Base-by-base conservation (phyloP, 1,140 invertebrate genomes). In the Aphelinus certus region DNA sequence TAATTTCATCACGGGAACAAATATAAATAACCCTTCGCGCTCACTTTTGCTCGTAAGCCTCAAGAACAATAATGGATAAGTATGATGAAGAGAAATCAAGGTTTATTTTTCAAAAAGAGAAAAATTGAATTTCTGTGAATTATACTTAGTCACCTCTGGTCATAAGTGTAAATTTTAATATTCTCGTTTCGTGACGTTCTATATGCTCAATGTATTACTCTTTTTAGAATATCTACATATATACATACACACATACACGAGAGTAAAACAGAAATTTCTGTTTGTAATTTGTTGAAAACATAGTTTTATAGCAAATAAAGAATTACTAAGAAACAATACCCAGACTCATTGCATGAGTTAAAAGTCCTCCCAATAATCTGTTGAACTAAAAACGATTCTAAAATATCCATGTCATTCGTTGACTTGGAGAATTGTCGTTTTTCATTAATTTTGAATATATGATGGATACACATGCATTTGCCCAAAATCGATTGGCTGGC, bases 221-320 rank as follows among this genome's bases (percentile, higher is more conserved):
- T 78, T 72, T 77, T 77, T 81, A 76, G 57, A 72, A 78, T 71
- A 26, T 26, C 26, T 73, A 77, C 73, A 76, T 61, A 71, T 71
- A 77, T 77, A 80, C 75, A 75, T 75, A 80, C 66, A 79, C 73
- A 76, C 71, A 26, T 26, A 62, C 55, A 68, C 57, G 62, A 45
- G 62, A 62, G 48, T 9, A 75, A 70, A 58, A 49, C 51, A 10
- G 77, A 26, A 26, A 26, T 78, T 81, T 82, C 79, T 80, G 79
- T 83, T 80, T 82, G 82, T 84, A 82, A 82, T 82, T 83, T 82
- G 82, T 83, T 81, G 80, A 82, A 82, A 81, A 71, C 84, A 82
- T 86, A 87, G 81, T 86, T 87, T 86, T 86, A 86, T 85, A 86
- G 82, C 78, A 83, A 86, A 87, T 87, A 87, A 86, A 86, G 81